Conservation (phyloP, 2,888 invertebrate genomes). For the Diloba caeruleocephala region DNA sequence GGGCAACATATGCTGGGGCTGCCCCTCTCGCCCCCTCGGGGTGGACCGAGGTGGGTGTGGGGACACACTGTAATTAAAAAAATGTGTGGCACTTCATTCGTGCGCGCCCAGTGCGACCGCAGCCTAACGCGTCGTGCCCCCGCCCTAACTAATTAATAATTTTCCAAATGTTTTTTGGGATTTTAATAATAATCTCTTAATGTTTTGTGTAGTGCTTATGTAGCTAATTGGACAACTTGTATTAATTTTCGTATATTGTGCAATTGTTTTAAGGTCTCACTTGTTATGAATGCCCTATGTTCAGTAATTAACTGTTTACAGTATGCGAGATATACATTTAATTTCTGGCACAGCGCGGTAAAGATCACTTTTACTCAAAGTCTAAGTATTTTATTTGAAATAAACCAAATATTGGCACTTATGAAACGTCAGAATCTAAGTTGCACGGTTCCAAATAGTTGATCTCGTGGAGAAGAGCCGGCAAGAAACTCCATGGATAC, state of each 20-base stretch:
- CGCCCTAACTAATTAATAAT: conserved; percentile 81
- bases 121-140: conserved; percentile 59
- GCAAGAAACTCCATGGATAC: too few relatives aligned
- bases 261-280: not conserved
- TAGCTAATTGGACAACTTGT: conserved; percentile 39
- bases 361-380: too few relatives aligned
- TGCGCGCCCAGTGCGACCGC: conserved; percentile 72
- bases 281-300: too few relatives aligned
- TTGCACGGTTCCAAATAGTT: too few relatives aligned
- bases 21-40: conserved; percentile 36
- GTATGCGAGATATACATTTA: too few relatives aligned
- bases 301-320: too few relatives aligned
- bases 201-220: conserved; percentile 48
- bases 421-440: too few relatives aligned
- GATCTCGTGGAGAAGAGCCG: too few relatives aligned
- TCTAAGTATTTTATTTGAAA: too few relatives aligned
- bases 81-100: conserved; percentile 87
- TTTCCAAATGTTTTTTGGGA: conserved; percentile 69
- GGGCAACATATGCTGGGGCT: conserved; percentile 79
- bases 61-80: conserved; percentile 82
- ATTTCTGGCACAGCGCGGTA: too few relatives aligned
- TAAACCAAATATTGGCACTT: too few relatives aligned
- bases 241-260: conserved; percentile 5
- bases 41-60: conserved; percentile 48
- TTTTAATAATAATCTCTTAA: conserved; percentile 78